Evolutionary conservation across 1,140 invertebrate species (phyloP), one percentile per base, ranked within the genome.

Genomic region (Caenorhabditis tropicalis): DNA sequence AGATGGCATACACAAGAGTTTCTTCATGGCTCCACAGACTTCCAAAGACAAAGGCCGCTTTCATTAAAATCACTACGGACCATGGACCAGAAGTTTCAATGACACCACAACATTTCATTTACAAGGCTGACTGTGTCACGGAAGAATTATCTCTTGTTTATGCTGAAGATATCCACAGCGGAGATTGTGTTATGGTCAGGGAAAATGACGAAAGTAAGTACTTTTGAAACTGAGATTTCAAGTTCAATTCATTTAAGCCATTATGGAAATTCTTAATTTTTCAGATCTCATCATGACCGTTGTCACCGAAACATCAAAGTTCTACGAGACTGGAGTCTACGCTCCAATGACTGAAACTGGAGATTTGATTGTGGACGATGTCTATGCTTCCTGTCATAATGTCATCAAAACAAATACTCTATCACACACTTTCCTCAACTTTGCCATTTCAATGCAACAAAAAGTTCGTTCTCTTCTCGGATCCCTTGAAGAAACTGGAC

Each of bases 381-480:
- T 89, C 12, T 82, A 88, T 39, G 88, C 86, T 19, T 88, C 87
- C 10, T 89, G 88, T 56, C 88, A 89, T 48, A 89, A 88, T 82
- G 86, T 89, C 33, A 83, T 89, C 53, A 53, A 58, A 31, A 81
- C 81, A 3, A 81, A 87, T 43, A 82, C 86, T 7, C 36, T 88
- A 7, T 58, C 84, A n/a, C 87, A 88, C 19, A 83, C 87, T 16
- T 88, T 88, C 84, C 82, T 88, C 48, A 39, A 86, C 29, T 49
- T 81, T 7, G 51, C 46, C 24, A 85, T 27, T 31, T 19, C 21
- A 5, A 31, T 86, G 19, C 81, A 86, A 53, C 49, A 85, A 43
- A 82, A 81, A 33, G 31, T 86, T 6, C 39, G 79, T 6, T 48
- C 46, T 39, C 2, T 85, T 27, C 21, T 82, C 9, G 80, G 60